Percentiles rank a stretch among this genome's conserved stretches.
phyloP scores from a whole-genome alignment of 2,797 vertebrate species.

The Sebastes trivittatus region DNA sequence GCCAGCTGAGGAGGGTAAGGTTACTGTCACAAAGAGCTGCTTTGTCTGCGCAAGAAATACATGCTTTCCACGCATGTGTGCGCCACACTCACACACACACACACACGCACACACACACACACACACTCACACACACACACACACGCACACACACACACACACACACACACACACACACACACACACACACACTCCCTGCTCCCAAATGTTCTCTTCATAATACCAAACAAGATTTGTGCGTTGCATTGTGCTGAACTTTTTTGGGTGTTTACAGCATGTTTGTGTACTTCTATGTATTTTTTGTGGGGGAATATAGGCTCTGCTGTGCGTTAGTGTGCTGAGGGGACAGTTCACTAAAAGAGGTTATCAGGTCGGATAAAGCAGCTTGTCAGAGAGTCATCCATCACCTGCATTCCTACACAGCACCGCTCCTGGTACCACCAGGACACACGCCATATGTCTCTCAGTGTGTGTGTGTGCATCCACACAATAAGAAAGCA shows the following conservation, averaged over 20 bases:
- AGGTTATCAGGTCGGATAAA: slow-evolving; percentile 74
- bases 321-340: not conserved
- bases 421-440: slow-evolving; percentile 75
- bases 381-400: slow-evolving; percentile 67
- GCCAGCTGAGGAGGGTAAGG: slow-evolving; percentile 71
- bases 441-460: slow-evolving; percentile 9
- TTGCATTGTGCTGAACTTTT: not conserved
- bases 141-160: too few relatives aligned
- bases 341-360: slow-evolving; percentile 32
- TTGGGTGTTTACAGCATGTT: not conserved
- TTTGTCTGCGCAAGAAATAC: slow-evolving; percentile 60
- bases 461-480: not conserved
- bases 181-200: too few relatives aligned
- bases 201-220: not conserved
- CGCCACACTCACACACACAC: too few relatives aligned
- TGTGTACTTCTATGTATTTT: not conserved
- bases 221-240: not conserved
- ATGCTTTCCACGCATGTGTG: slow-evolving; percentile 10
- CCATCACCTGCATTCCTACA: slow-evolving; percentile 78
- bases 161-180: not conserved
- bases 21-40: slow-evolving; percentile 70
- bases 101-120: not conserved
- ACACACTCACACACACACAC: too few relatives aligned
- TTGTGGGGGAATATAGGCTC: not conserved
- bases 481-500: not conserved